Conservation (phyloP, 37 sponge, comb jelly and placozoan genomes). For the Spongia lamella region DNA sequence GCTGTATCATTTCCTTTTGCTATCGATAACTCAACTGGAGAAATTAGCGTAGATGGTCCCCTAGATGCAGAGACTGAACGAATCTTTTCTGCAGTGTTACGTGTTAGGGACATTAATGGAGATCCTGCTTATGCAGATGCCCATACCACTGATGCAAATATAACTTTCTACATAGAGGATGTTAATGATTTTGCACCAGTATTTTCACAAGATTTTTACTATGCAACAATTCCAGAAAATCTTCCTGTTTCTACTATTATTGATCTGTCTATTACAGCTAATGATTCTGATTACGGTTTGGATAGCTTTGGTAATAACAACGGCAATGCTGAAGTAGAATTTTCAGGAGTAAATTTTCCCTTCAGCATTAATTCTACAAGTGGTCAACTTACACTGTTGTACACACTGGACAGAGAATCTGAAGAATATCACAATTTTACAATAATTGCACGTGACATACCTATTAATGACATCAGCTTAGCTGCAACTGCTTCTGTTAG, state of each 20-base stretch:
- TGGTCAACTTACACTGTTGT: slow-evolving; percentile 39
- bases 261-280: slow-evolving; percentile 28
- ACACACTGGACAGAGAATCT: slow-evolving; percentile 45
- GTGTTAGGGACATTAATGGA: slow-evolving; percentile 34
- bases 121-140: slow-evolving; percentile 15
- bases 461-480: slow-evolving; percentile 27
- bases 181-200: slow-evolving; percentile 47
- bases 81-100: slow-evolving; percentile 17
- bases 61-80: slow-evolving; percentile 47
- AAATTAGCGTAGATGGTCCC: slow-evolving; percentile 1
- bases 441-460: slow-evolving; percentile 47
- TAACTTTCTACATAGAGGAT: slow-evolving; percentile 49
- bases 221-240: no score
- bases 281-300: slow-evolving; percentile 63
- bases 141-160: slow-evolving; percentile 39
- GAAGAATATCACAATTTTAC: slow-evolving; percentile 34
- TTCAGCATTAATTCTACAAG: slow-evolving; percentile 48
- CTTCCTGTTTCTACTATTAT: no score
- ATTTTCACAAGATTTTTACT: no score
- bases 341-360: slow-evolving; percentile 15
- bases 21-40: slow-evolving; percentile 35
- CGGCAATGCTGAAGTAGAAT: slow-evolving; percentile 62
- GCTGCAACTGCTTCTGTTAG: slow-evolving; percentile 30
- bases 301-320: slow-evolving; percentile 41
- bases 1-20: no score